phyloP scores from a whole-genome alignment of 2,888 invertebrate genomes.

The Troides oblongomaculatus region DNA sequence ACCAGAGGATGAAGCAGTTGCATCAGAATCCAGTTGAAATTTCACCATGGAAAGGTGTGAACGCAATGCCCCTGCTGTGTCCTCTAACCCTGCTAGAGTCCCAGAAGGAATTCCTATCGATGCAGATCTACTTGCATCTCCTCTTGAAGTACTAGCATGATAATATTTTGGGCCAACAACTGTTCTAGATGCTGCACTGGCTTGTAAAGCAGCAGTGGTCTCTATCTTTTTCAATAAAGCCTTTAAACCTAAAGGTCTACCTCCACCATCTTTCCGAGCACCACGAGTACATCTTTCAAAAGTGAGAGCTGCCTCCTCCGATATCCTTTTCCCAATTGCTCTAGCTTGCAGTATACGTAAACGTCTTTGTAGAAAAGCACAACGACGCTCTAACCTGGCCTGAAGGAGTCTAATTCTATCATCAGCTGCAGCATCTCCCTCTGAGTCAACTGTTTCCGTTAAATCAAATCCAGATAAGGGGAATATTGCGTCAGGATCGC shows the following conservation, averaged over 20 bases:
- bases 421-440: slow-evolving; percentile 74
- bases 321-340: slow-evolving; percentile 87
- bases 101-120: slow-evolving; percentile 78
- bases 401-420: slow-evolving; percentile 78
- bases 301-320: slow-evolving; percentile 84
- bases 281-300: slow-evolving; percentile 87
- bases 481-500: slow-evolving; percentile 74
- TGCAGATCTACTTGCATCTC: slow-evolving; percentile 87
- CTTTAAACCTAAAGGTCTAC: slow-evolving; percentile 67
- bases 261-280: slow-evolving; percentile 80
- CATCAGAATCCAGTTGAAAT: slow-evolving; percentile 92
- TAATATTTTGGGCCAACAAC: slow-evolving; percentile 66
- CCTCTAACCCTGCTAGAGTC: slow-evolving; percentile 85
- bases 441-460: slow-evolving; percentile 75
- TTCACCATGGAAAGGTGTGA: slow-evolving; percentile 87
- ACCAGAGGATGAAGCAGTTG: slow-evolving; percentile 95
- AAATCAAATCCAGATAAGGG: slow-evolving; percentile 68
- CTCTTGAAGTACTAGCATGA: slow-evolving; percentile 83
- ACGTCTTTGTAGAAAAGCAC: slow-evolving; percentile 86
- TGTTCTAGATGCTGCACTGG: slow-evolving; percentile 62
- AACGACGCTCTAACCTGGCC: slow-evolving; percentile 83
- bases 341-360: slow-evolving; percentile 88
- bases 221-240: slow-evolving; percentile 69
- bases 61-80: slow-evolving; percentile 85
- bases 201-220: slow-evolving; percentile 67